Percentiles rank a stretch among this genome's conserved stretches.
phyloP scores from a whole-genome alignment of 1,140 invertebrate species.

The Apis florea region DNA sequence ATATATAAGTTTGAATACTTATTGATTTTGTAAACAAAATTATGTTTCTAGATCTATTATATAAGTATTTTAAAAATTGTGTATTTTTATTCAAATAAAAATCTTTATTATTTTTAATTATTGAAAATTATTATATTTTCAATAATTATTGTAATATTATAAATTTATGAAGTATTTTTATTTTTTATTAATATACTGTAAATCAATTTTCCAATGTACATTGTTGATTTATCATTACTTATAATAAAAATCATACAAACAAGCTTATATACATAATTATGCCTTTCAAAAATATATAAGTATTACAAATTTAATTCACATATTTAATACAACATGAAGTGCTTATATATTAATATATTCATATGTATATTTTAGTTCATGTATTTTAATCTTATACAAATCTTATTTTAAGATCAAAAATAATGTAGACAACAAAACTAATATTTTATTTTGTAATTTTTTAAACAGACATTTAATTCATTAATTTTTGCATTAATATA shows the following conservation, averaged over 20 bases:
- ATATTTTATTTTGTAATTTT: too few relatives aligned
- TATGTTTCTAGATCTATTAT: background rate
- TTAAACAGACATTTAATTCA: too few relatives aligned
- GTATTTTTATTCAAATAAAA: background rate
- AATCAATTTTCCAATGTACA: background rate
- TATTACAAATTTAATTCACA: too few relatives aligned
- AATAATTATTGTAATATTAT: background rate
- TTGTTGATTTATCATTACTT: background rate
- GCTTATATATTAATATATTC: background rate
- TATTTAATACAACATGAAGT: too few relatives aligned
- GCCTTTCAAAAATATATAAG: too few relatives aligned
- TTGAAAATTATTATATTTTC: constrained; percentile 38
- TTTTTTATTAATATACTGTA: background rate
- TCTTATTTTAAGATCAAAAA: too few relatives aligned
- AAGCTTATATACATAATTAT: too few relatives aligned
- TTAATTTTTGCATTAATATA: too few relatives aligned
- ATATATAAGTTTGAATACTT: background rate
- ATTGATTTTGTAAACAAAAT: background rate
- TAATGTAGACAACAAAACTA: too few relatives aligned
- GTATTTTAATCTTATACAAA: too few relatives aligned
- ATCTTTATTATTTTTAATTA: background rate
- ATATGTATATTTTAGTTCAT: too few relatives aligned
- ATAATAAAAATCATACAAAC: constrained; percentile 10
- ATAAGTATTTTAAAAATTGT: background rate
- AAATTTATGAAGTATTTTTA: background rate